These are phyloP conservation scores for Hemicordylus capensis DNA, from an alignment of 2,113 vertebrate genomes.

Conservation along the genomic window DNA sequence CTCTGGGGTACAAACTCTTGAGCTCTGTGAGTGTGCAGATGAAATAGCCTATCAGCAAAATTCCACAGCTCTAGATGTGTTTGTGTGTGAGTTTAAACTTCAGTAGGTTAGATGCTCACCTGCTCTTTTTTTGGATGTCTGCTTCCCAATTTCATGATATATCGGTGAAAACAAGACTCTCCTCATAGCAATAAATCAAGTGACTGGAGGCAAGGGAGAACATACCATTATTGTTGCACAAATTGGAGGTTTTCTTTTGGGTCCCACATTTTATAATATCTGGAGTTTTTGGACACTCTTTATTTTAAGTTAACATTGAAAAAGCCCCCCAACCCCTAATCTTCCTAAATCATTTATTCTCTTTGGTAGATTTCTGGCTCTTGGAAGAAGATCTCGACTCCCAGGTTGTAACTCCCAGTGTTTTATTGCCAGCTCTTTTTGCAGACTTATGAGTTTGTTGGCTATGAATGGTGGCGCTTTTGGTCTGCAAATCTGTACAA, in stretches of 20 bases:
- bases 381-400: constrained; percentile 24
- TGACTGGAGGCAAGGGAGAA: neutral
- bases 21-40: neutral
- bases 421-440: constrained; percentile 36
- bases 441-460: constrained; percentile 7
- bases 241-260: neutral
- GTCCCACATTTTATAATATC: constrained; percentile 12
- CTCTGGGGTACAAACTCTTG: neutral
- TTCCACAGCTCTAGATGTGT: neutral
- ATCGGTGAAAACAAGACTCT: neutral
- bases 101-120: neutral
- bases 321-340: neutral
- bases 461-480: neutral
- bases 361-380: constrained; percentile 42
- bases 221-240: neutral
- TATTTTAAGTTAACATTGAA: neutral
- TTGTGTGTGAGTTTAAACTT: neutral
- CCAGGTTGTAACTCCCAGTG: constrained; percentile 35
- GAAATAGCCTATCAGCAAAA: neutral
- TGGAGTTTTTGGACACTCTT: constrained; percentile 18
- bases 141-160: neutral
- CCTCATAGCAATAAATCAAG: neutral
- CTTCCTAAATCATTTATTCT: neutral
- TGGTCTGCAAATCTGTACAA: constrained; percentile 24
- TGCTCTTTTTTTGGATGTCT: neutral